Conservation (phyloP, 2,113 vertebrate genomes). For the Scalopus aquaticus region DNA sequence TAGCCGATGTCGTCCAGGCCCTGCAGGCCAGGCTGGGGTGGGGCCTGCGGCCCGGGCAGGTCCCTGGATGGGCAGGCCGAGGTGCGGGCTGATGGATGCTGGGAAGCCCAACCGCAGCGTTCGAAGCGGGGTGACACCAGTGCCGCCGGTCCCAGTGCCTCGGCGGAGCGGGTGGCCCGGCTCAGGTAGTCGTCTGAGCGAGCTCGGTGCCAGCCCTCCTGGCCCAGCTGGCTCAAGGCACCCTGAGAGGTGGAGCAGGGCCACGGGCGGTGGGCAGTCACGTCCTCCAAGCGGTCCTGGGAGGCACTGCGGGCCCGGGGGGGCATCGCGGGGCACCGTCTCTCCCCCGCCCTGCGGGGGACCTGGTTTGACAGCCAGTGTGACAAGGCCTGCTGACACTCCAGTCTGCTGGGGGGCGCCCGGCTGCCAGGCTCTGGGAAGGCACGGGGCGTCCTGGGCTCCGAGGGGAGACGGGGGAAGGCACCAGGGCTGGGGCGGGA, state of each 20-base stretch:
- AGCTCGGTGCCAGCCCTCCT: slow-evolving; percentile 85
- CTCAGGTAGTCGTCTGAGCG: slow-evolving; percentile 91
- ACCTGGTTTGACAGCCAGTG: slow-evolving; percentile 94
- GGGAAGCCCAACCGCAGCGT: slow-evolving; percentile 75
- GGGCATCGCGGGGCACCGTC: slow-evolving; percentile 86
- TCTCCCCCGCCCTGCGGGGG: slow-evolving; percentile 87
- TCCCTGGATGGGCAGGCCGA: slow-evolving; percentile 78
- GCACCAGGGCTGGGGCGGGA: slow-evolving; percentile 87
- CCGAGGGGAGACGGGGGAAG: slow-evolving; percentile 80
- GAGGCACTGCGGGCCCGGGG: slow-evolving; percentile 94
- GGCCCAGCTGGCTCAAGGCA: slow-evolving; percentile 88
- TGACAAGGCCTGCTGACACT: slow-evolving; percentile 92
- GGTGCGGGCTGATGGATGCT: slow-evolving; percentile 65
- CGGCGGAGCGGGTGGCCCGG: slow-evolving; percentile 88
- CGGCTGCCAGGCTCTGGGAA: slow-evolving; percentile 78
- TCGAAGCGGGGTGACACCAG: slow-evolving; percentile 86
- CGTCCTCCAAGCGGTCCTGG: slow-evolving; percentile 91
- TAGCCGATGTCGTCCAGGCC: slow-evolving; percentile 89
- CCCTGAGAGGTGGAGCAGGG: slow-evolving; percentile 96
- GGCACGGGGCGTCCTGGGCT: slow-evolving; percentile 80
- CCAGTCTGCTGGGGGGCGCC: slow-evolving; percentile 77
- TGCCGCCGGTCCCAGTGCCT: slow-evolving; percentile 88
- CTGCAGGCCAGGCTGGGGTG: slow-evolving; percentile 85
- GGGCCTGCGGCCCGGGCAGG: slow-evolving; percentile 82
- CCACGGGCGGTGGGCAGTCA: slow-evolving; percentile 84